A percentile compares a stretch with the other conserved stretches of the same genome.
Conservation (phyloP, 2,113 vertebrate genomes). For the Neolamprologus hecqui region DNA sequence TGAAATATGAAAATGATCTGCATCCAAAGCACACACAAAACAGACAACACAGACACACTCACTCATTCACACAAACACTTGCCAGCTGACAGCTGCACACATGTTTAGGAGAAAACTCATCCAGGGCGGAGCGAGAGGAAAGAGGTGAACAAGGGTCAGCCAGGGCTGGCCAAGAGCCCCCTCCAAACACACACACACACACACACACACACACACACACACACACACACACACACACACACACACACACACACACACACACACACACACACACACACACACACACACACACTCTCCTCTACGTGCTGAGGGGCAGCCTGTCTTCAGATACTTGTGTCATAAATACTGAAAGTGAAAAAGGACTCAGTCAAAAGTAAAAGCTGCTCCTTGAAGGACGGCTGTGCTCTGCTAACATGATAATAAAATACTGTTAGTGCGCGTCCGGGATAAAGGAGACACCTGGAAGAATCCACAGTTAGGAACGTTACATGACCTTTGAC, state of each 20-base stretch:
- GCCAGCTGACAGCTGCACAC: constrained; percentile 59
- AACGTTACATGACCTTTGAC: not conserved
- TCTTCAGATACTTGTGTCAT: no score
- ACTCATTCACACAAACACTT: constrained; percentile 30
- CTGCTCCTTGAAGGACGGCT: not conserved
- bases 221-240: not conserved
- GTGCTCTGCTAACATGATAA: rapidly evolving
- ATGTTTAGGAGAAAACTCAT: constrained; percentile 51
- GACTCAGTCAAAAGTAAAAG: not conserved
- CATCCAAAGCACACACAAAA: not conserved
- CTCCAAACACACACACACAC: not conserved
- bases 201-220: not conserved
- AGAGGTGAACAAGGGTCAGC: constrained; percentile 51
- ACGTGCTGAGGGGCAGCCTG: no score
- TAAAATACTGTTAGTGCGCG: rapidly evolving
- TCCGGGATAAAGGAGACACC: not conserved
- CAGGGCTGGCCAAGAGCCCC: constrained; percentile 18
- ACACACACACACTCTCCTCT: not conserved
- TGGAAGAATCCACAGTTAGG: not conserved
- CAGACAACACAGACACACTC: not conserved
- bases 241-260: not conserved
- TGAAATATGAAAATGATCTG: constrained; percentile 1
- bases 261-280: not conserved
- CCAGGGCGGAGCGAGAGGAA: constrained; percentile 18
- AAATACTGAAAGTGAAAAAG: no score